Evolutionary conservation across 2,113 vertebrate genomes (phyloP).

Genomic region (Ranitomeya variabilis): DNA sequence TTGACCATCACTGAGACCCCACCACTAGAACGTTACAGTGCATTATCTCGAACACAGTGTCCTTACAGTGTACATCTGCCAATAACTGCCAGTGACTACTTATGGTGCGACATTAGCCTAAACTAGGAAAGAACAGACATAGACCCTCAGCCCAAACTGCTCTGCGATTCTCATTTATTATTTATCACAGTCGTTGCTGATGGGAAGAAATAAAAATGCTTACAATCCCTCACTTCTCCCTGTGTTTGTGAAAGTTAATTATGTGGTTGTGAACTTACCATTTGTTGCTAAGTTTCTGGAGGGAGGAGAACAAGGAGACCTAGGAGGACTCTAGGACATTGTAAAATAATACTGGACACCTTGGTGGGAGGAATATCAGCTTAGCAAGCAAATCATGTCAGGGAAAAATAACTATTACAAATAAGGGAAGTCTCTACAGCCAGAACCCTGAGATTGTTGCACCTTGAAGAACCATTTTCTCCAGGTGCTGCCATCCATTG

Average conservation of each 20-base stretch:
- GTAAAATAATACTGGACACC: neutral
- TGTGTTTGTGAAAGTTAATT: constrained; percentile 17
- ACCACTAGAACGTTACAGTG: constrained; percentile 27
- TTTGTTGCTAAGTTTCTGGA: neutral
- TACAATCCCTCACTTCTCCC: neutral
- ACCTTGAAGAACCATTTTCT: constrained; percentile 12
- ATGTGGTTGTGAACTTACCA: constrained; percentile 26
- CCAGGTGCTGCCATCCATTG: neutral
- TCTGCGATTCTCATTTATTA: constrained; percentile 51
- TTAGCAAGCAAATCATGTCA: neutral
- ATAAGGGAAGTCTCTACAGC: neutral
- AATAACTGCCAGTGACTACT: constrained; percentile 24
- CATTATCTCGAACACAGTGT: constrained; percentile 4
- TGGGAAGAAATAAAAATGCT: constrained; percentile 30
- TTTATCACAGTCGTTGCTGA: constrained; percentile 46
- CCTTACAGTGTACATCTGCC: neutral
- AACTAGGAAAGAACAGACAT: constrained; percentile 35
- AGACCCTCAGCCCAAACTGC: constrained; percentile 35
- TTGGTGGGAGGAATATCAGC: neutral
- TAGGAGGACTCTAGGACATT: neutral
- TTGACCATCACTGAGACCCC: constrained; percentile 10
- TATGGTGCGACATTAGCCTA: constrained; percentile 1
- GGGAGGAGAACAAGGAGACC: neutral
- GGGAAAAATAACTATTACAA: neutral
- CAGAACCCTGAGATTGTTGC: neutral